Evolutionary conservation across 2,113 vertebrate species (phyloP), one percentile per base, ranked within the genome.

Genomic region (Protomyctophum bolini): DNA sequence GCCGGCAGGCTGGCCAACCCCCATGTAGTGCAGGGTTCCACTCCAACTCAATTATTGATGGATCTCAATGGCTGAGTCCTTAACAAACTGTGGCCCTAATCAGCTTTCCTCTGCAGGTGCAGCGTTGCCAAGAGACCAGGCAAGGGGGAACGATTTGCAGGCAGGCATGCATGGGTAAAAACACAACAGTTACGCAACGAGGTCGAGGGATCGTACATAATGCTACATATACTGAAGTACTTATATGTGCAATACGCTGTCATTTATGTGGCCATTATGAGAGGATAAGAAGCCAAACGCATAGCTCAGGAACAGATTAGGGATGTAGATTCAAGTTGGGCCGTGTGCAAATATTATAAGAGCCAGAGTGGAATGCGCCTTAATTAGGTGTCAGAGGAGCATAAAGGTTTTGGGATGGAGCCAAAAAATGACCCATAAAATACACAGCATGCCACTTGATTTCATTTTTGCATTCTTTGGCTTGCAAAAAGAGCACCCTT

Each of bases 21-120:
- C 67, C 76, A 76, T 69, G 72, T 71, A 82, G 84, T 84, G 82
- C 90, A 79, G 66, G 86, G 86, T 91, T 91, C 84, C 81, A 89
- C 68, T 79, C 70, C 73, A 54, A 47, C 82, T 91, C 66, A 81
- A 93, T 92, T 90, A 92, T 92, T 91, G 77, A 93, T 91, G 87
- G 64, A 76, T 79, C 85, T 85, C 86, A 77, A 81, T 66, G 81
- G 68, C 84, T 56, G 83, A 6, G 48, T 75, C 65, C 80, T 70
- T 77, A 62, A 62, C 73, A 68, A 74, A 67, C 77, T 11, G 45
- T 21, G 48, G 60, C 48, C 67, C 78, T 70, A 72, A 81, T 75
- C 86, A 82, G 85, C 83, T 77, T 75, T 73, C 77, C 85, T 77
- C 80, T 76, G 86, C 81, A 86, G 86, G 77, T 79, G 81, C 82